Evolutionary conservation across 2,113 vertebrate species (phyloP).

Genomic region (Pomatostomus ruficeps): DNA sequence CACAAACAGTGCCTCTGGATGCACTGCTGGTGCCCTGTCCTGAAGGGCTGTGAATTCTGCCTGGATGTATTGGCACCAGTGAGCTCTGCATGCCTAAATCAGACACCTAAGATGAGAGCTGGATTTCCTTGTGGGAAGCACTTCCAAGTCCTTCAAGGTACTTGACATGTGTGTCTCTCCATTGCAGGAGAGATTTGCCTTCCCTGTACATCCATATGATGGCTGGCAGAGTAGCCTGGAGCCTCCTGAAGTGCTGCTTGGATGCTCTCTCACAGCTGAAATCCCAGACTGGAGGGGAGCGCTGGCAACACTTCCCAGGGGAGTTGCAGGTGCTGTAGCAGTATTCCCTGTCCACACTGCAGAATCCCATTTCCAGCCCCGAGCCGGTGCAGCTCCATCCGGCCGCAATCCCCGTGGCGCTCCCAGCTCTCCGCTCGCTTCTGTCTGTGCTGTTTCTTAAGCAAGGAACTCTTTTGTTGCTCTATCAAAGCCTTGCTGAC

Average conservation of each 20-base stretch:
- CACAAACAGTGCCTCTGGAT: too few species aligned
- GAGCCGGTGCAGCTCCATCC: background rate
- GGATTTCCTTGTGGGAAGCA: background rate
- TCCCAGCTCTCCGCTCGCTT: background rate
- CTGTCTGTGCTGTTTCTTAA: background rate
- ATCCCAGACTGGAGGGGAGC: background rate
- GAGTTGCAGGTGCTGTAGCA: background rate
- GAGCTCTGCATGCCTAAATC: background rate
- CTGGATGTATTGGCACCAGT: background rate
- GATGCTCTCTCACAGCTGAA: background rate
- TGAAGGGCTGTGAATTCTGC: background rate
- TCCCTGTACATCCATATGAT: fast-evolving
- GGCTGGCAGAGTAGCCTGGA: fast-evolving
- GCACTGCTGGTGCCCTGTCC: background rate
- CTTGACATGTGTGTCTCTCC: too few species aligned
- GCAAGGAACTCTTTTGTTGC: background rate
- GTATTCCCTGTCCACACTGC: fast-evolving
- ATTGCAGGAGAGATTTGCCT: background rate
- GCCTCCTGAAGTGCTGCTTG: background rate
- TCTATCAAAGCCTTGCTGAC: constrained; percentile 36
- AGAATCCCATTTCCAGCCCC: background rate
- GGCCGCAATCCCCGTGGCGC: fast-evolving
- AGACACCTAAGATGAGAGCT: background rate
- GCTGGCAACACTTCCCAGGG: fast-evolving
- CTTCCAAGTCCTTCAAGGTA: background rate